These are phyloP conservation scores for Sciaenops ocellatus DNA, from an alignment of 2,797 vertebrate species.

Conservation along the genomic window DNA sequence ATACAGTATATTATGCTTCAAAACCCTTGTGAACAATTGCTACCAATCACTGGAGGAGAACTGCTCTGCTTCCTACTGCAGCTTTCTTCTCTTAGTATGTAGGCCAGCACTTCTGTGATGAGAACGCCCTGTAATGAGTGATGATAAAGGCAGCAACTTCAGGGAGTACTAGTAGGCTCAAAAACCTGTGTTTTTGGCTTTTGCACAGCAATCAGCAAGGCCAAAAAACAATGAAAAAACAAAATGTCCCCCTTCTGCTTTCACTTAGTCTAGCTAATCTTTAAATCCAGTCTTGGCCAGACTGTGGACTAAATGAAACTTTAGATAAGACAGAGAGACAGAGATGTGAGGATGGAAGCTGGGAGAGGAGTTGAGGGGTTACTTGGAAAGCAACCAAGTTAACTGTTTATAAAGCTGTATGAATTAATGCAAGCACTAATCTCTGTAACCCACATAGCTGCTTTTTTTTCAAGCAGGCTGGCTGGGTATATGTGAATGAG, in stretches of 20 bases:
- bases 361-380: slow-evolving; percentile 24
- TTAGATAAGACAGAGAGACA: slow-evolving; percentile 62
- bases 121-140: slow-evolving; percentile 57
- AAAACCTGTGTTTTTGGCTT: slow-evolving; percentile 58
- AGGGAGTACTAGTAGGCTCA: slow-evolving; percentile 39
- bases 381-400: slow-evolving; percentile 72
- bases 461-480: not conserved
- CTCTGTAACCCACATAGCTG: slow-evolving; percentile 58
- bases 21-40: slow-evolving; percentile 64
- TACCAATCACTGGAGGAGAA: slow-evolving; percentile 39
- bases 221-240: slow-evolving; percentile 54
- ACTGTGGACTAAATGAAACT: slow-evolving; percentile 67
- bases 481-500: not conserved
- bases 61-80: slow-evolving; percentile 30
- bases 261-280: slow-evolving; percentile 80
- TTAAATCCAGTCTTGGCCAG: slow-evolving; percentile 69
- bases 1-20: slow-evolving; percentile 16
- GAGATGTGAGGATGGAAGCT: not conserved
- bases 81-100: slow-evolving; percentile 49
- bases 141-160: slow-evolving; percentile 57
- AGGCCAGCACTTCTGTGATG: slow-evolving; percentile 60
- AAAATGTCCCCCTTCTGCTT: slow-evolving; percentile 65
- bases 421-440: slow-evolving; percentile 65
- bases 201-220: slow-evolving; percentile 50
- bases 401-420: slow-evolving; percentile 78